Conservation (phyloP, 2,797 vertebrate species). For the Pagetopsis macropterus region DNA sequence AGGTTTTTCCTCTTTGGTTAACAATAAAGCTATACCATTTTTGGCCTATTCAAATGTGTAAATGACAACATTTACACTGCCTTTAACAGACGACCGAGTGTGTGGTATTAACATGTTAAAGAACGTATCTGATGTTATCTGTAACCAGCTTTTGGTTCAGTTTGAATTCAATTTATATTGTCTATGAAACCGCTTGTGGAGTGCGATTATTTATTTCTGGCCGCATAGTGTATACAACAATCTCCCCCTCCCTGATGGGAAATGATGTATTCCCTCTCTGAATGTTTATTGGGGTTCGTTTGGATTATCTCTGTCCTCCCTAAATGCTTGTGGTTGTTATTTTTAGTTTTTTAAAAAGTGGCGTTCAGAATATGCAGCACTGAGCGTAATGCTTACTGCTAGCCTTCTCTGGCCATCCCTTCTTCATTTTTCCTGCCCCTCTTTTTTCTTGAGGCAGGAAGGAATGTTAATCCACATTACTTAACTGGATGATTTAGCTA, state of each 20-base stretch:
- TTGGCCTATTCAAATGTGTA: not conserved
- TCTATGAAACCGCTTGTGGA: constrained; percentile 35
- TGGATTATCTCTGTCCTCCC: constrained; percentile 72
- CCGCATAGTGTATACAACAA: constrained; percentile 33
- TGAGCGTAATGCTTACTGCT: constrained; percentile 22
- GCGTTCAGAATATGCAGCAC: constrained; percentile 19
- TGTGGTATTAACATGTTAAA: constrained; percentile 9
- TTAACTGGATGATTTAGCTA: constrained; percentile 51
- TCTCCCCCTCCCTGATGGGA: constrained; percentile 38
- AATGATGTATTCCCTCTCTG: constrained; percentile 55
- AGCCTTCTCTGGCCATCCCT: constrained; percentile 1
- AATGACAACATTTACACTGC: not conserved
- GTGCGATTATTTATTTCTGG: constrained; percentile 11
- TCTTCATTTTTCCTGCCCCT: constrained; percentile 16
- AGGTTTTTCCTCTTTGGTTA: not conserved
- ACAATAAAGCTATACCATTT: not conserved
- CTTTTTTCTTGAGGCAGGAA: constrained; percentile 28
- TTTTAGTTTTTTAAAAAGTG: constrained; percentile 35
- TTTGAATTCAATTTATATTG: constrained; percentile 41
- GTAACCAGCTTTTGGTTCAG: constrained; percentile 20
- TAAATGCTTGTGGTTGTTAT: constrained; percentile 57
- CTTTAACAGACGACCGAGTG: not conserved
- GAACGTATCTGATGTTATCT: constrained; percentile 8
- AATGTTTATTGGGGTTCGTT: constrained; percentile 58
- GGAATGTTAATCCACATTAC: constrained; percentile 70